Base-by-base conservation (phyloP, 2,113 vertebrate species). In the Myodes glareolus region DNA sequence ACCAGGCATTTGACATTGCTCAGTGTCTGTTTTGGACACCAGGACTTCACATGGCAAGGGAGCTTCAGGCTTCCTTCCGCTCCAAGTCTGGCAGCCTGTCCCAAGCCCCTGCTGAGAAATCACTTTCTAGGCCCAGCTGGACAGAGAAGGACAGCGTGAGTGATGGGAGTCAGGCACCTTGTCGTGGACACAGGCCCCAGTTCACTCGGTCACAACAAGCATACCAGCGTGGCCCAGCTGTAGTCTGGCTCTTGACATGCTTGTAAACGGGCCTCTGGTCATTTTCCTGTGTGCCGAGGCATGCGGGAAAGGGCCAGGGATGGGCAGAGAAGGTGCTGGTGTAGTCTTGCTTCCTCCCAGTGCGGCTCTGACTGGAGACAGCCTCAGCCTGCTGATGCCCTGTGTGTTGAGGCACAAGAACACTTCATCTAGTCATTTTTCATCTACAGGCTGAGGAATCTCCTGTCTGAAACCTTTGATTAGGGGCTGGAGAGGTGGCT, bases 61-160 rank as follows among this genome's bases (percentile, higher is more conserved):
- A 39, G 10, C 75, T 55, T 42, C 9, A 19, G 65, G 67, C 81
- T 86, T 95, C 61, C 25, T 87, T 65, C 90, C 94, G n/a, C 76
- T 67, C 31, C 5, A 55, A 95, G 65, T 58, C 55, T 88, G 88
- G 77, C 75, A 94, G 92, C 72, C 58, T 0, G 0, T 92, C 87
- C 93, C 27, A 31, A 45, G 73, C 85, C 77, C 85, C 92, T 95
- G 91, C 92, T 97, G 96, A 89, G 95, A 88, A 96, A 94, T 95
- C 92, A 94, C 76, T 95, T 47, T 91, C 63, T 70, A 84, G 39
- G 72, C 50, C 75, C 81, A 42, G 89, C 67, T 61, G 96, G 94
- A 63, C 91, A 81, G 19, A 33, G 88, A 93, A 98, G 96, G 97
- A 96, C 96, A 63, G 58, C 8, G 94, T 68, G 97, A 98, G 81